phyloP scores from a whole-genome alignment of 2,888 invertebrate species.

The Aleiodes leptofemur region DNA sequence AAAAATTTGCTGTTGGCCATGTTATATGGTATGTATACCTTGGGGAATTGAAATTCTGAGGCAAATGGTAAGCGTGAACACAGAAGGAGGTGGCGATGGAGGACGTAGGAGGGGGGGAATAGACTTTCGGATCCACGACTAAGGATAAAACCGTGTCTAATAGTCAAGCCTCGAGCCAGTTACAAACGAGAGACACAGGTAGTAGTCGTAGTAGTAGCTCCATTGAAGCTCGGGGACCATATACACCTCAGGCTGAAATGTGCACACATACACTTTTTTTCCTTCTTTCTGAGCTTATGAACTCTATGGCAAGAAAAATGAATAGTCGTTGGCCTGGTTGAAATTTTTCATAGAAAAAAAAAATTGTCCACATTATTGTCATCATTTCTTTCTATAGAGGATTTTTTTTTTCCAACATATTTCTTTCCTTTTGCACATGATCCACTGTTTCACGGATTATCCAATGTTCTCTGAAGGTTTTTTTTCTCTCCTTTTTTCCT shows the following conservation, averaged over 20 bases:
- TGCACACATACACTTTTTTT: not conserved
- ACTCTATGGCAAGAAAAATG: constrained; percentile 5
- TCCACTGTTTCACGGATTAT: constrained; percentile 25
- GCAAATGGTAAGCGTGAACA: too few relatives aligned
- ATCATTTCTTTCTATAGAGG: not conserved
- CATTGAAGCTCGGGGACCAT: constrained; percentile 14
- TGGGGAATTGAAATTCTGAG: constrained; percentile 27
- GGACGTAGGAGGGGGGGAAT: not conserved
- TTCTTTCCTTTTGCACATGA: not conserved
- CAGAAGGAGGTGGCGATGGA: constrained; percentile 1
- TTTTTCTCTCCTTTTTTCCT: not conserved
- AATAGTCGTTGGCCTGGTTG: constrained; percentile 22
- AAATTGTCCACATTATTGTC: constrained; percentile 8
- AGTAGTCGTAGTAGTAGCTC: not conserved
- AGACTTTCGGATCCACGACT: constrained; percentile 24
- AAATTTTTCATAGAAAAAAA: not conserved
- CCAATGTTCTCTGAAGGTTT: constrained; percentile 23
- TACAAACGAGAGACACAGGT: constrained; percentile 12
- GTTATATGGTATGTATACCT: constrained; percentile 28
- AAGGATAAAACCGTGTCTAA: constrained; percentile 31
- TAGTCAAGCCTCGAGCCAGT: constrained; percentile 21
- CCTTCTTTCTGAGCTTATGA: not conserved
- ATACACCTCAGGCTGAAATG: not conserved
- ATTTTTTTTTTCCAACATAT: constrained; percentile 22
- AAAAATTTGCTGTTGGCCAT: constrained; percentile 10